Conservation (phyloP, 2,888 invertebrate species). For the Torymus tubicola region DNA sequence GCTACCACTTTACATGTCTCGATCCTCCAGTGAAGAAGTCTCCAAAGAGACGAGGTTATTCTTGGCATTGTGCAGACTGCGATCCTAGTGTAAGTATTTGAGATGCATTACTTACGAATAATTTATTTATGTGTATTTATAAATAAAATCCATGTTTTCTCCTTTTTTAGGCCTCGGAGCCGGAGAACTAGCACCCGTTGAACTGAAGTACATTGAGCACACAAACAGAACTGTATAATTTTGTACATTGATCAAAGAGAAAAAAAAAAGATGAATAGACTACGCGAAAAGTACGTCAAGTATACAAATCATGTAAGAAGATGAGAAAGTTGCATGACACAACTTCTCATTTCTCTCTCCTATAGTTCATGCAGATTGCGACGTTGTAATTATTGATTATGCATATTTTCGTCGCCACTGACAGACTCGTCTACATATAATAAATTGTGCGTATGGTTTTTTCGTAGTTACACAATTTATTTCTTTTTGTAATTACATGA, state of each 20-base stretch:
- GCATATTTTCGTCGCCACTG: slow-evolving; percentile 36
- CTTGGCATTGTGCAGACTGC: slow-evolving; percentile 97
- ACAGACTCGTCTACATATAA: slow-evolving; percentile 45
- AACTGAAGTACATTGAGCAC: slow-evolving; percentile 38
- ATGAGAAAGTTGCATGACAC: slow-evolving; percentile 37
- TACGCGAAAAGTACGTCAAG: slow-evolving; percentile 51
- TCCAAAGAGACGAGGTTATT: slow-evolving; percentile 94
- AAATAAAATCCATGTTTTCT: slow-evolving; percentile 57
- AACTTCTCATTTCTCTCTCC: slow-evolving; percentile 41
- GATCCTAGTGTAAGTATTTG: slow-evolving; percentile 87
- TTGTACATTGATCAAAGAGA: slow-evolving; percentile 55
- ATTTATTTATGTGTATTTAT: neutral
- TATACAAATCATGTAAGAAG: slow-evolving; percentile 50
- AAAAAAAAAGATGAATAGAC: slow-evolving; percentile 27
- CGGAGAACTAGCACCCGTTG: slow-evolving; percentile 67
- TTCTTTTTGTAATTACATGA: slow-evolving; percentile 41
- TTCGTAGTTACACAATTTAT: slow-evolving; percentile 44
- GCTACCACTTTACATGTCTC: slow-evolving; percentile 94
- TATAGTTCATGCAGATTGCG: slow-evolving; percentile 39
- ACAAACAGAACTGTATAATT: slow-evolving; percentile 56
- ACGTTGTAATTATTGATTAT: slow-evolving; percentile 55
- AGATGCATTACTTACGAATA: slow-evolving; percentile 14
- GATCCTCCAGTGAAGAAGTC: slow-evolving; percentile 96
- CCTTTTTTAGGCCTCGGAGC: slow-evolving; percentile 73
- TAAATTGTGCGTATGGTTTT: slow-evolving; percentile 40